Base-by-base conservation (phyloP, 2,888 invertebrate species). In the Brenthis ino region DNA sequence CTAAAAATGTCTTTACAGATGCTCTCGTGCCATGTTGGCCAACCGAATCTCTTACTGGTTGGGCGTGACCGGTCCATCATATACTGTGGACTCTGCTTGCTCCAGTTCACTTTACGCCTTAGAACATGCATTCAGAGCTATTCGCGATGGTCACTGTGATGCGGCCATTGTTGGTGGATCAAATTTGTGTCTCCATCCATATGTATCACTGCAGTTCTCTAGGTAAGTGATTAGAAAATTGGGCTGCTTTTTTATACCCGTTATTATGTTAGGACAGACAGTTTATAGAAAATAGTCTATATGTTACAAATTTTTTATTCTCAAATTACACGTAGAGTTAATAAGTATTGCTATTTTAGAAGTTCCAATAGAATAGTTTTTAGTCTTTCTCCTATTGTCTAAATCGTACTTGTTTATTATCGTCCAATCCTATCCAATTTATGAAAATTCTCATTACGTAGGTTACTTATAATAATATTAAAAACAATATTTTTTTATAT, bases 21-120 rank as follows among this genome's bases (percentile, higher is more conserved):
- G 97, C 86, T 97, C 97, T 76, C 95, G 98, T 72, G 97, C 98
- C 5, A 98, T 98, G 98, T 94, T 98, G 82, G 96, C 98, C 14
- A 98, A 98, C 87, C 95, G 98, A 65, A 94, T 99, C 73, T 98
- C 98, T 1, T 98, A 97, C 85, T 96, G 96, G 89, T 94, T 99
- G 72, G 98, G 98, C 37, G 93, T 97, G 16, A 96, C 96, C 77
- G 98, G 99, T 0, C 98, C 98, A 0, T 98, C 98, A 6, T 97
- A 96, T 88, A 94, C 96, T 0, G 93, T 98, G 12, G 99, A 99
- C 87, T 98, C 98, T 0, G 99, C 99, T 0, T 99, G 99, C 85
- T 98, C 98, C n/a, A 98, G 98, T 67, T 97, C 98, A 11, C 93
- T 98, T 75, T 95, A 97, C 77, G 98, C 98, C 0, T 75, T 99